Evolutionary conservation across 2,113 vertebrate species (phyloP).

Genomic region (Cervus canadensis): DNA sequence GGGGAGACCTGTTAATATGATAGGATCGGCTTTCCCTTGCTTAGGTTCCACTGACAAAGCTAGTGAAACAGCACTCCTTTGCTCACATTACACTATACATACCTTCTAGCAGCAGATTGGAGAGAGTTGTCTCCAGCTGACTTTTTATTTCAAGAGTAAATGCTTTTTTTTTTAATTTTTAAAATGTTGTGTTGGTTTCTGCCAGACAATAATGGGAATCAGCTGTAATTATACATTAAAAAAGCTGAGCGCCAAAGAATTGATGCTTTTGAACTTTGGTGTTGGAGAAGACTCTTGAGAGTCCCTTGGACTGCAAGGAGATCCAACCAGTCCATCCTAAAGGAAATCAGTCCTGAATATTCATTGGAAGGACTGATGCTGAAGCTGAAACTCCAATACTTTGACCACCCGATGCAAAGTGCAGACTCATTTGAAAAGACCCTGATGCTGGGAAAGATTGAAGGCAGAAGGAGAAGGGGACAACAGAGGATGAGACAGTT

Average conservation of each 20-base stretch:
- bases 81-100: background rate
- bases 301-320: background rate
- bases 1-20: background rate
- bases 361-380: background rate
- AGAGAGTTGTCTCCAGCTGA: background rate
- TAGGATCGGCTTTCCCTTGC: background rate
- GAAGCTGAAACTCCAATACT: background rate
- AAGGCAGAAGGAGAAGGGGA: background rate
- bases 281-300: background rate
- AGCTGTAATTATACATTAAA: background rate
- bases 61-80: background rate
- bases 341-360: background rate
- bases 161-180: background rate
- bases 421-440: background rate
- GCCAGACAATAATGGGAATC: background rate
- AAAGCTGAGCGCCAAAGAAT: accelerated
- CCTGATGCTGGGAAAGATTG: background rate
- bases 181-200: background rate
- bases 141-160: background rate
- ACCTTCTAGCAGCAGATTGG: background rate
- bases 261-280: background rate
- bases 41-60: background rate
- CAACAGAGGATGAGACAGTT: accelerated
- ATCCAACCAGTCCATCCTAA: background rate
- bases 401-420: background rate